Conservation (phyloP, 2,797 vertebrate genomes). For the Otolemur crassicaudatus region DNA sequence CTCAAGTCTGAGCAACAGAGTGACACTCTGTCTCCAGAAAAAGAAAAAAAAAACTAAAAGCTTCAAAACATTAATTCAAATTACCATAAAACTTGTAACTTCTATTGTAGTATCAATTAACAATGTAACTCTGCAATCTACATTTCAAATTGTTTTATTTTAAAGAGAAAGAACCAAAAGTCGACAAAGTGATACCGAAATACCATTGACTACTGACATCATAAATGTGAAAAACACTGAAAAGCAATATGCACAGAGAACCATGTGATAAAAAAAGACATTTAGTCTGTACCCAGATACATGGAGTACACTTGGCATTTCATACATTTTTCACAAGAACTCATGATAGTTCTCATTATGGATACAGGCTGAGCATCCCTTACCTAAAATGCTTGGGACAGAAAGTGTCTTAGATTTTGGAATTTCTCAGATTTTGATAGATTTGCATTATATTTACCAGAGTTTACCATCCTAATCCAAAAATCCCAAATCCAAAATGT, state of each 20-base stretch:
- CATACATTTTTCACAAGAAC: background rate
- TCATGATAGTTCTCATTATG: background rate
- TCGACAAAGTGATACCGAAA: background rate
- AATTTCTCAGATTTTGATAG: background rate
- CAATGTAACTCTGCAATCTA: background rate
- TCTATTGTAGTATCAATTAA: background rate
- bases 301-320: background rate
- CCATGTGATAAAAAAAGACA: background rate
- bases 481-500: background rate
- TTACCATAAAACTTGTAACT: slow-evolving; percentile 27
- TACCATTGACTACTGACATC: background rate
- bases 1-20: too few species aligned
- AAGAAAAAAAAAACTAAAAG: background rate
- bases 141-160: slow-evolving; percentile 52
- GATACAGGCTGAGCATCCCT: background rate
- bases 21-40: too few species aligned
- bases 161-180: slow-evolving; percentile 10
- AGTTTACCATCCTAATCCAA: background rate
- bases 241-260: background rate
- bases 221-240: background rate
- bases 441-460: background rate
- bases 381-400: background rate
- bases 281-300: background rate
- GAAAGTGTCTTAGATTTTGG: background rate
- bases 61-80: slow-evolving; percentile 37